Conservation (phyloP, 2,113 vertebrate species). For the Sterrhoptilus dennistouni region DNA sequence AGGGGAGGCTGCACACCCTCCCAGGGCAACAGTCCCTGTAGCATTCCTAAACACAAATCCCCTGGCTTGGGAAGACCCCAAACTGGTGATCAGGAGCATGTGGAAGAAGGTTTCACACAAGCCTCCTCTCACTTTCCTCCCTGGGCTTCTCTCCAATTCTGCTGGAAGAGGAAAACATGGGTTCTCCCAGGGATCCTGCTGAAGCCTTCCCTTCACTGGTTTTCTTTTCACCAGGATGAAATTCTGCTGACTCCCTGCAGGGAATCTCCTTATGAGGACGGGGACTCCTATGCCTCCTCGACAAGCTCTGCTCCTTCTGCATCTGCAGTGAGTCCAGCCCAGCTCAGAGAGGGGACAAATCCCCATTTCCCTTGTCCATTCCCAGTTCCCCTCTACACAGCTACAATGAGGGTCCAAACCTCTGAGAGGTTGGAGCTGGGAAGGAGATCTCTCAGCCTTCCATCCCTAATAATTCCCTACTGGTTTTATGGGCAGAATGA, state of each 20-base stretch:
- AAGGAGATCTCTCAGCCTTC: neutral
- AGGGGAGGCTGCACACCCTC: neutral
- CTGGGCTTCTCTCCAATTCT: neutral
- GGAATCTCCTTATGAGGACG: neutral
- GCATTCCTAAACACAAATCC: neutral
- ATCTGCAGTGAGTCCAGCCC: rapidly evolving
- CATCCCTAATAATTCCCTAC: neutral
- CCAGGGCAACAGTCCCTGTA: neutral
- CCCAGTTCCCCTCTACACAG: neutral
- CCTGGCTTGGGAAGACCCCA: neutral
- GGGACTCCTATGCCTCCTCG: rapidly evolving
- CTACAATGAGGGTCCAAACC: neutral
- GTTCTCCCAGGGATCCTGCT: neutral
- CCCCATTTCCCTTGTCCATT: neutral
- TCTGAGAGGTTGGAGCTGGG: neutral
- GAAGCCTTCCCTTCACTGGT: neutral
- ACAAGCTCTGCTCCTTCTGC: neutral
- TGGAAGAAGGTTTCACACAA: neutral
- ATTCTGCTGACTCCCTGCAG: slow-evolving; percentile 26
- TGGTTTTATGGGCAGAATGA: slow-evolving; percentile 19
- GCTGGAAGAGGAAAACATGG: rapidly evolving
- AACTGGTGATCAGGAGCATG: rapidly evolving
- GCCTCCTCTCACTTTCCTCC: neutral
- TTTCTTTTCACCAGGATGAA: neutral
- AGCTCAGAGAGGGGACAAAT: neutral